These are phyloP conservation scores for Clusia tigrina DNA, from an alignment of 2,888 invertebrate genomes.

Conservation along the genomic window DNA sequence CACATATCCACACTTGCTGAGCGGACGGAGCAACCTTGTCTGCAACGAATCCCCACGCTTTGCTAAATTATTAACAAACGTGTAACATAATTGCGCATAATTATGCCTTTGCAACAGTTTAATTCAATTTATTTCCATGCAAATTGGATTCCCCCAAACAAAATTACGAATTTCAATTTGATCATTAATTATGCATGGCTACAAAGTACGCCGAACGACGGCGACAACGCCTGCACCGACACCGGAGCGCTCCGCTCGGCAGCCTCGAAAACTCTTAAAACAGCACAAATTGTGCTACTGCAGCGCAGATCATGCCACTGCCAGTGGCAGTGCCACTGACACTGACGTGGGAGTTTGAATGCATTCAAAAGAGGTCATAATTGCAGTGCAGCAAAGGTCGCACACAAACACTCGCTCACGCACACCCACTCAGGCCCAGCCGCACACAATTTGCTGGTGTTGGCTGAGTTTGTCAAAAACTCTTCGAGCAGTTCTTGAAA, in stretches of 20 bases:
- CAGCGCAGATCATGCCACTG: too few relatives aligned
- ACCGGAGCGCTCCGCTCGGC: too few relatives aligned
- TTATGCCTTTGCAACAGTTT: neutral
- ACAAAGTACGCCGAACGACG: too few relatives aligned
- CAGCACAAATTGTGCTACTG: neutral
- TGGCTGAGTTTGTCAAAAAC: too few relatives aligned
- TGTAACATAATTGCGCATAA: slow-evolving; percentile 6
- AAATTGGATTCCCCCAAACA: neutral
- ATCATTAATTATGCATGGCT: neutral
- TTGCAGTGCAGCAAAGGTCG: neutral
- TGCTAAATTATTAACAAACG: neutral
- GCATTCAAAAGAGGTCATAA: neutral
- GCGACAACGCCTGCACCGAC: too few relatives aligned
- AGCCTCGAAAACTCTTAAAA: neutral
- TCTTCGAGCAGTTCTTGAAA: neutral
- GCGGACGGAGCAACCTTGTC: too few relatives aligned
- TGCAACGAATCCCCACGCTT: neutral
- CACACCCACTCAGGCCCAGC: too few relatives aligned
- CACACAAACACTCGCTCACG: too few relatives aligned
- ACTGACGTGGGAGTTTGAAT: neutral
- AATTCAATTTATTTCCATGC: neutral
- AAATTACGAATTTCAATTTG: neutral
- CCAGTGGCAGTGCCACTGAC: neutral
- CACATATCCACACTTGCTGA: neutral
- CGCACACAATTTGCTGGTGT: neutral